Evolutionary conservation across 2,797 vertebrate genomes (phyloP), one percentile per base, ranked within the genome.

Genomic region (Cryptoprocta ferox): DNA sequence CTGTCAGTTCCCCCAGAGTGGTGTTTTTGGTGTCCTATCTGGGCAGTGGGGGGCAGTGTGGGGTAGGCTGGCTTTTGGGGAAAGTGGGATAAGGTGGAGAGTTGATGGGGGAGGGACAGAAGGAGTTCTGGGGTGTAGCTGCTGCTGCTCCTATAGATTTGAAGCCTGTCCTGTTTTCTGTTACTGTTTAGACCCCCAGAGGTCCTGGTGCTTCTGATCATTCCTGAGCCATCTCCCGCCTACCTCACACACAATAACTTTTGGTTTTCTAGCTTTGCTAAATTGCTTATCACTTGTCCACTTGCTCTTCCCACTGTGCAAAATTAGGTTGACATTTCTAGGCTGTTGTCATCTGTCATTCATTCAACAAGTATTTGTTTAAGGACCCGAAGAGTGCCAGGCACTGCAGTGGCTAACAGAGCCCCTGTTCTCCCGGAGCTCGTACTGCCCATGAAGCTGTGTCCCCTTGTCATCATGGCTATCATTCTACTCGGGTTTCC

Each of bases 241-340:
- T 5, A 0, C 63, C 6, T 28, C 10, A 2, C 28, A 5, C 1
- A 1, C 7, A 9, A 1, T 26, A 28, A 0, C n/a, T 10, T 70
- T 26, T 0, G 1, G 26, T 53, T 70, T 66, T 37, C 63, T 11
- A 16, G 45, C 66, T 86, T 84, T 4, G 56, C 39, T 70, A 6
- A 18, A 13, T 42, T 39, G 14, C 32, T 24, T 19, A 4, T 35
- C 30, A 2, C 18, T 21, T n/a, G 37, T 81, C 6, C 59, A 0
- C 19, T 53, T 16, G 53, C 39, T 76, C 35, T 30, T n/a, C 66
- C 16, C 37, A 1, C 50, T 6, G 63, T 82, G 75, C 50, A 59
- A 0, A 73, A 30, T 35, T 3, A 0, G 1, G 14, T 45, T 39
- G 10, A 19, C 32, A 2, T 65, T 79, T 61, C 42, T 53, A 45